Evolutionary conservation across 2,797 vertebrate species (phyloP).

Genomic region (Rhynchonycteris naso): DNA sequence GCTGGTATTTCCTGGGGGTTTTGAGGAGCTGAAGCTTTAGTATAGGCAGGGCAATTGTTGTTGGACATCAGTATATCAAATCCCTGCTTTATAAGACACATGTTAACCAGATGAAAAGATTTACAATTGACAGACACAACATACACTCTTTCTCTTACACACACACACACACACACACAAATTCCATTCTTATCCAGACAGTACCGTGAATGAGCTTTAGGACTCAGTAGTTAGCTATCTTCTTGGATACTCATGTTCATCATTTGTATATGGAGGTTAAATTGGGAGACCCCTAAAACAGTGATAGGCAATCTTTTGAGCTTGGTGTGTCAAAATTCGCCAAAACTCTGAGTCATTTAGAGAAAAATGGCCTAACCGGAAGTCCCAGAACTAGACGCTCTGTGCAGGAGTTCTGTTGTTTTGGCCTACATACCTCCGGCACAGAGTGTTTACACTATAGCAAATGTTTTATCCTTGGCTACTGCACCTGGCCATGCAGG

Average conservation of each 20-base stretch:
- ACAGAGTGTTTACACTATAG: too few relatives aligned
- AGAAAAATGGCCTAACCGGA: too few relatives aligned
- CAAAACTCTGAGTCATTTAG: too few relatives aligned
- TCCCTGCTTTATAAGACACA: conserved; percentile 9
- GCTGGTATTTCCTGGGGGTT: background rate
- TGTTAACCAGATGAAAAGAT: background rate
- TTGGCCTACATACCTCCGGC: too few relatives aligned
- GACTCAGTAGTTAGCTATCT: background rate
- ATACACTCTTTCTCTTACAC: background rate
- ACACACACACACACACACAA: background rate
- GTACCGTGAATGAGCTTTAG: background rate
- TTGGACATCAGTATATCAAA: background rate
- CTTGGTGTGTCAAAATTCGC: too few relatives aligned
- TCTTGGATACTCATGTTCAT: background rate
- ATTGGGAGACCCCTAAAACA: background rate
- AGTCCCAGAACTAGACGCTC: too few relatives aligned
- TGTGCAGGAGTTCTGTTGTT: too few relatives aligned
- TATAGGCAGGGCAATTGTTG: background rate
- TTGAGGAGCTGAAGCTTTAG: background rate
- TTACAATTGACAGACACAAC: background rate
- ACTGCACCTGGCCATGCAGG: too few relatives aligned
- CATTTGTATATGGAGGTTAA: background rate
- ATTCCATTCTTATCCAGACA: background rate
- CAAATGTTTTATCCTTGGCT: too few relatives aligned
- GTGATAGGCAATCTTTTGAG: too few relatives aligned